Evolutionary conservation across 2,113 vertebrate species (phyloP), one percentile per base, ranked within the genome.

Genomic region (Mustela lutreola): DNA sequence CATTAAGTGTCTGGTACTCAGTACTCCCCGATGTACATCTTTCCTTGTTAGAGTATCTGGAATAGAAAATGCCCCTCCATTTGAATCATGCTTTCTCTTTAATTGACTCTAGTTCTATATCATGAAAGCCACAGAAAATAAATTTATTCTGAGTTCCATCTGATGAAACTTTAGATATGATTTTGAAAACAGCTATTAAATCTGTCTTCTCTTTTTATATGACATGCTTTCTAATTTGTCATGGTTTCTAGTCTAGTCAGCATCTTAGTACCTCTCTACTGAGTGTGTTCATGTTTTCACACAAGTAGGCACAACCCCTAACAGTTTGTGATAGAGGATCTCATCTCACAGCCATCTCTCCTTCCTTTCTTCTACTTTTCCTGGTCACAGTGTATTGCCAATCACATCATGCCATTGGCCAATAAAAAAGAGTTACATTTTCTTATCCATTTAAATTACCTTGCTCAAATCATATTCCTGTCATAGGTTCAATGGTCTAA

Each of bases 251-350:
- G n/a, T 58, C 26, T 22, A 5, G 28, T 15, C 11, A 48, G 21
- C 65, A 10, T 73, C 33, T 45, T 22, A 11, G 7, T 22, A 56
- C 8, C 36, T 79, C 12, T 82, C 14, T n/a, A n/a, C 22, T 14
- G 31, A 58, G 24, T 16, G 6, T 50, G 3, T 42, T 19, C 39
- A 21, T 7, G 39, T 36, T 91, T 81, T 62, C n/a, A 11, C 62
- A 63, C 39, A 33, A 16, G 14, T 19, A 15, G 24, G 39, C 22
- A 42, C 15, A 45, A 8, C 5, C 14, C 19, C 53, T 11, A 22
- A 8, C 6, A 65, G 6, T 18, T 50, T 4, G 0, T 6, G 28
- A 16, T 7, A 28, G 4, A 75, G 9, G 8, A 22, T 4, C 9
- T 12, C 60, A 16, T 16, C 22, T 21, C 1, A 10, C 4, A 63